Conservation (phyloP, 2,888 invertebrate species). For the Junonia oenone region DNA sequence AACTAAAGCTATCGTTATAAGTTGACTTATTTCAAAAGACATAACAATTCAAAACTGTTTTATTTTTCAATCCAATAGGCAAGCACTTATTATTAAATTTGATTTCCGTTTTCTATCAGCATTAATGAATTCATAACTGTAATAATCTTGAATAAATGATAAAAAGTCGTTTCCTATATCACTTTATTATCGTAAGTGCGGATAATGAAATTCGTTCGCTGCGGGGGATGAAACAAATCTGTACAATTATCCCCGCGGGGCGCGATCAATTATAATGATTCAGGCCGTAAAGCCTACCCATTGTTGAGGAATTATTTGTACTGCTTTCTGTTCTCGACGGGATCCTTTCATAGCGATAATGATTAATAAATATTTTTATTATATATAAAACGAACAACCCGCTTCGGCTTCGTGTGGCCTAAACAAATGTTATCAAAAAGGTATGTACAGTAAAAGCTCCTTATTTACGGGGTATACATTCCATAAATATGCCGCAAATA, state of each 20-base stretch:
- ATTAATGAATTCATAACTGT: not conserved
- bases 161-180: not conserved
- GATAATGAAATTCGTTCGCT: conserved; percentile 6
- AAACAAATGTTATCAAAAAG: no score
- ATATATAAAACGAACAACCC: no score
- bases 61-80: not conserved
- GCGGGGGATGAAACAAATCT: conserved; percentile 11
- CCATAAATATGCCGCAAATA: no score
- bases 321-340: not conserved
- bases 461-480: no score
- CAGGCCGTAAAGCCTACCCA: conserved; percentile 1
- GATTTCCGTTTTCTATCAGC: not conserved
- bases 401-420: no score
- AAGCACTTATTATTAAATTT: not conserved
- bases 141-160: not conserved
- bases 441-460: no score
- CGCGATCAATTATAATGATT: conserved; percentile 6
- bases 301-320: not conserved
- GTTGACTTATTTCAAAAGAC: no score
- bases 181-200: not conserved
- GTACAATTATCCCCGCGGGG: conserved; percentile 12
- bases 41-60: no score
- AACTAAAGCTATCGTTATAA: no score
- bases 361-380: no score
- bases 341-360: not conserved